Evolutionary conservation across 2,113 vertebrate genomes (phyloP).

Genomic region (Callithrix jacchus): DNA sequence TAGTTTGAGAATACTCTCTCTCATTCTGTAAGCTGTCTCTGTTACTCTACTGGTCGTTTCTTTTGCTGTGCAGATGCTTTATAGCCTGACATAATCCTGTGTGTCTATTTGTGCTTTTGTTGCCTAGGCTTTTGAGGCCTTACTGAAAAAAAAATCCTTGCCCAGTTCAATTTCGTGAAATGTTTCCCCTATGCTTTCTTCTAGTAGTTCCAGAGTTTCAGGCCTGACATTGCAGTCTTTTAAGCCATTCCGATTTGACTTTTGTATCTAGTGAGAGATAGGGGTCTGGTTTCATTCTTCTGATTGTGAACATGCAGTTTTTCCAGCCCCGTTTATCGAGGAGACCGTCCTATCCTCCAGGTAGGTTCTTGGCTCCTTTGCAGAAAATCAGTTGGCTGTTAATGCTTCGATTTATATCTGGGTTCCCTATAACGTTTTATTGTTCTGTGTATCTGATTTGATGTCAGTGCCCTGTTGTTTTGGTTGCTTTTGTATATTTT

Average conservation of each 20-base stretch:
- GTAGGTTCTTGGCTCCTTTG: not conserved
- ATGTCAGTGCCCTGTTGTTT: not conserved
- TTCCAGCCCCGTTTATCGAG: no score
- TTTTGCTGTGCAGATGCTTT: not conserved
- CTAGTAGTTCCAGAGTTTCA: not conserved
- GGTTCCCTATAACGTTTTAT: not conserved
- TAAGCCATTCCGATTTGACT: not conserved
- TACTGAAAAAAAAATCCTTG: not conserved
- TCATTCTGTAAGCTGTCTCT: not conserved
- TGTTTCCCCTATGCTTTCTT: not conserved
- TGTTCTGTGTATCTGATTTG: not conserved
- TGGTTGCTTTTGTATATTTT: not conserved
- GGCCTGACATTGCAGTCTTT: not conserved
- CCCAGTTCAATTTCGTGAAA: not conserved
- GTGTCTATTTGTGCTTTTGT: not conserved
- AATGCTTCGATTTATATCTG: not conserved
- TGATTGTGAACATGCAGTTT: not conserved
- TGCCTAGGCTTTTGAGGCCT: not conserved
- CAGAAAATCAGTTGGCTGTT: not conserved
- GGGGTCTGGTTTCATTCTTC: not conserved
- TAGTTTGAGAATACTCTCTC: not conserved
- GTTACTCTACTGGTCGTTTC: not conserved
- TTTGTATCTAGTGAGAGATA: not conserved
- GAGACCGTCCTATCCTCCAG: not conserved
- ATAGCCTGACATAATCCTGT: not conserved